phyloP scores from a whole-genome alignment of 2,888 invertebrate genomes.

The Apamea anceps region DNA sequence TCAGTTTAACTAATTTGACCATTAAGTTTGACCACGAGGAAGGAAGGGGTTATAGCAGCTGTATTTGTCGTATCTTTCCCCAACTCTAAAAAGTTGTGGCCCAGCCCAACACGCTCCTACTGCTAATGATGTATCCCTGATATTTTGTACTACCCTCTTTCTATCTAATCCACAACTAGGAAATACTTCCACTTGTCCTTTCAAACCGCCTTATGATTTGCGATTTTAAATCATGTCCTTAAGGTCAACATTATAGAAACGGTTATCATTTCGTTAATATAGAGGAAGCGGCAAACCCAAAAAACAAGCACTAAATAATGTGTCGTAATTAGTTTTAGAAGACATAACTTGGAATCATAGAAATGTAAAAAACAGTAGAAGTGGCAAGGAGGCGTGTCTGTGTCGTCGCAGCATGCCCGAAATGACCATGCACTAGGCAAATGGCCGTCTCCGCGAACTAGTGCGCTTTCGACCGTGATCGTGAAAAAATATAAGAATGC shows the following conservation, averaged over 20 bases:
- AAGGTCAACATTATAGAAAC: background rate
- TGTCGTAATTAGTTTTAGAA: background rate
- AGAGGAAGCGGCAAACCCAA: background rate
- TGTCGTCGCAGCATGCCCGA: no score
- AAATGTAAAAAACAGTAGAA: no score
- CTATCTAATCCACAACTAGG: background rate
- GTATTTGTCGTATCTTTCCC: background rate
- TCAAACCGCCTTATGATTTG: background rate
- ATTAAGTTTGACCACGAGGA: no score
- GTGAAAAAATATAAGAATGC: no score
- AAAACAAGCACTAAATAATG: background rate
- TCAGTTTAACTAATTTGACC: no score
- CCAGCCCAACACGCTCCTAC: conserved; percentile 96
- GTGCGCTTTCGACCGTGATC: no score
- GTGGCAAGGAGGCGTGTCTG: no score
- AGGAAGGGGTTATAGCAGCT: background rate
- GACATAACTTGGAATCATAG: no score
- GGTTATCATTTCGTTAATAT: background rate
- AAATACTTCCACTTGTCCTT: background rate
- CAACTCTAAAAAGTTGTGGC: conserved; percentile 91
- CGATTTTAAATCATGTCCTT: background rate
- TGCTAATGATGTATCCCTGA: conserved; percentile 75
- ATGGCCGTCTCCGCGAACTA: no score
- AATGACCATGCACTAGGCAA: no score
- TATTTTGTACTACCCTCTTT: background rate